Evolutionary conservation across 2,797 vertebrate genomes (phyloP).

Genomic region (Glossophaga mutica): DNA sequence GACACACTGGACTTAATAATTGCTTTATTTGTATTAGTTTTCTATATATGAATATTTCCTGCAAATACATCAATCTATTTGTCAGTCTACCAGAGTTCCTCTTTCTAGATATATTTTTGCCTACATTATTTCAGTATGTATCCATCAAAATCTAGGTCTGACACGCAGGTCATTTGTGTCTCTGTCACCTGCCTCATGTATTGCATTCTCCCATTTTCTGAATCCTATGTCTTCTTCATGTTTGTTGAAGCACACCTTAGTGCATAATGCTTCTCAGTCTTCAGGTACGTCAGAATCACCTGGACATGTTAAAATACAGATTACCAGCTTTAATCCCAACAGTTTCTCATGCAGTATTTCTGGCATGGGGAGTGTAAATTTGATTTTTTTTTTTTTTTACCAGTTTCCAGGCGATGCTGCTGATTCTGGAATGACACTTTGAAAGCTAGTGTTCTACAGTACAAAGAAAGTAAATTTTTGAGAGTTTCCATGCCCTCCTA

Average conservation of each 20-base stretch:
- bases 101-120: not conserved
- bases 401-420: not conserved
- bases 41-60: not conserved
- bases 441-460: not conserved
- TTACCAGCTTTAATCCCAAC: not conserved
- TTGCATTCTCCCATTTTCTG: not conserved
- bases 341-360: not conserved
- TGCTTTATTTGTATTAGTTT: not conserved
- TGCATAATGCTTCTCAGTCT: not conserved
- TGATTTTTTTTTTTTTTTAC: not conserved
- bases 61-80: not conserved
- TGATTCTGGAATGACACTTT: not conserved
- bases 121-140: not conserved
- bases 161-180: not conserved
- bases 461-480: not conserved
- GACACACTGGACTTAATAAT: not conserved
- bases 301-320: not conserved
- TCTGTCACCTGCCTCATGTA: not conserved
- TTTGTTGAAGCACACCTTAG: not conserved
- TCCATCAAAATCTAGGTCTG: not conserved
- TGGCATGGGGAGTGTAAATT: not conserved
- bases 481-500: not conserved
- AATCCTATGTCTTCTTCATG: not conserved
- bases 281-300: not conserved
- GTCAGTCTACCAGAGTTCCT: not conserved